Evolutionary conservation across 2,888 invertebrate species (phyloP), one percentile per base, ranked within the genome.

Genomic region (Metalampra italica): DNA sequence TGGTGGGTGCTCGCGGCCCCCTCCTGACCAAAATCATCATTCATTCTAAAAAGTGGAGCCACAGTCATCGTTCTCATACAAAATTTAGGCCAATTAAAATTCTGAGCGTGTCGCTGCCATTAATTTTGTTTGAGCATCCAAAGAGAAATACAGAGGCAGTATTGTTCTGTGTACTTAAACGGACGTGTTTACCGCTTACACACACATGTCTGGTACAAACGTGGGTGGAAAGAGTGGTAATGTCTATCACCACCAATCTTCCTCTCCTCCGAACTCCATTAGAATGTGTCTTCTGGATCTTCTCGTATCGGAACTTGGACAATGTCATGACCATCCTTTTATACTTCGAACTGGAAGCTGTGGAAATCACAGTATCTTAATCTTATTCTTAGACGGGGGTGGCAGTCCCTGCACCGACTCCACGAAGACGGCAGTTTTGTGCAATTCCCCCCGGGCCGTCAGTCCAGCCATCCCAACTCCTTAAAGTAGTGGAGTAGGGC

Each of bases 51-150:
- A 54, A 54, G 51, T 53, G 51, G 47, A 49, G 59, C 60, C 62
- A 64, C 64, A 51, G 59, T 59, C 62, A 64, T 64, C 65, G 59
- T 53, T 57, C 58, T 53, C 62, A 59, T 60, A 60, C 62, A 57
- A 66, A 71, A 75, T 80, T 78, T 66, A 57, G 66, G 59, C 64
- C 78, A 71, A 76, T 81, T 81, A 76, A 79, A 75, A 81, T 80
- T 78, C 81, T 54, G 58, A 55, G 52, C 63, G 66, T 71, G 68
- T 69, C 62, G 59, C 56, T 55, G 55, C 69, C 75, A 76, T 77
- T 71, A 72, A 75, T 79, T 78, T 72, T 72, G 73, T 78, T 75
- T 74, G 73, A 75, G 64, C 67, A 64, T 64, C 66, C 67, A 60
- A 37, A 54, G 66, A 70, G 71, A 68, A 66, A 73, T 62, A 58